Evolutionary conservation across 2,888 invertebrate genomes (phyloP).

Genomic region (Exephanes ischioxanthus): DNA sequence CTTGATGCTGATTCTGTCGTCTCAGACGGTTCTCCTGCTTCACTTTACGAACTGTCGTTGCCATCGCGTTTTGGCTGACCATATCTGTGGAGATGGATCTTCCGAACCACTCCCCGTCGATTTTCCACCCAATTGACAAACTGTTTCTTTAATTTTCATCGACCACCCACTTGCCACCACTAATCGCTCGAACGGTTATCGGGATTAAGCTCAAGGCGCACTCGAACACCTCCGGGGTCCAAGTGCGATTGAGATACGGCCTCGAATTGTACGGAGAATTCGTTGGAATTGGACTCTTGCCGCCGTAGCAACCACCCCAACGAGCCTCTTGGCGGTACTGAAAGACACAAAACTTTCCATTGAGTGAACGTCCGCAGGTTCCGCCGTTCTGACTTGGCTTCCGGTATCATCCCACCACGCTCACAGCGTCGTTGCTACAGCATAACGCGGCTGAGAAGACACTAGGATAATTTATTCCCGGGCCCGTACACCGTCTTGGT

Average conservation of each 20-base stretch:
- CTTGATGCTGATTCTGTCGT: constrained; percentile 82
- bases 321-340: constrained; percentile 78
- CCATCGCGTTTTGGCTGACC: constrained; percentile 89
- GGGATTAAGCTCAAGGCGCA: no score
- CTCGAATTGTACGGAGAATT: no score
- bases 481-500: constrained; percentile 76
- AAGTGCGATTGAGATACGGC: no score
- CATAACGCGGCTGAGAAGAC: constrained; percentile 62
- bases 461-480: constrained; percentile 81
- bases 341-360: constrained; percentile 83
- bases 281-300: not conserved
- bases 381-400: constrained; percentile 83
- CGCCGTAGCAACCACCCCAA: constrained; percentile 57
- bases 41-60: constrained; percentile 90
- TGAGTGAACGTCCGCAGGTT: constrained; percentile 83
- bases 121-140: constrained; percentile 24
- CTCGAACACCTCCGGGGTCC: no score
- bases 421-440: constrained; percentile 50
- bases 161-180: constrained; percentile 16
- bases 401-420: constrained; percentile 82
- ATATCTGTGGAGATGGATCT: constrained; percentile 73
- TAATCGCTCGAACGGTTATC: not conserved
- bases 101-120: not conserved
- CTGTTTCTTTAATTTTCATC: constrained; percentile 20
- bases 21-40: constrained; percentile 88